Percentiles rank a stretch among this genome's conserved stretches.
These are phyloP conservation scores for Dromas ardeola DNA, from an alignment of 2,113 vertebrate genomes.

Conservation along the genomic window DNA sequence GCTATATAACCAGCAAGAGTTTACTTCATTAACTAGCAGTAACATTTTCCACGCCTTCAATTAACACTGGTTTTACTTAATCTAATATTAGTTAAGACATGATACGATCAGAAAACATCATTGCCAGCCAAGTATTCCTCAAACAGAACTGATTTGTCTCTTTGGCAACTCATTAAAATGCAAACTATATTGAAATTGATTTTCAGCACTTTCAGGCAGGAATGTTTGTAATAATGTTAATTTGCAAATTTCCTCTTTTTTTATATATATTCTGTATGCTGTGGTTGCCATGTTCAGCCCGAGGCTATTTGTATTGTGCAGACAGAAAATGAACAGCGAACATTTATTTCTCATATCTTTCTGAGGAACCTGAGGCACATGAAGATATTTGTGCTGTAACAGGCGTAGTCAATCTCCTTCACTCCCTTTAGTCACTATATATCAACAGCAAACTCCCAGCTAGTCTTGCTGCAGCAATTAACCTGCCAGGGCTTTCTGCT, in stretches of 20 bases:
- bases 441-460: constrained; percentile 78
- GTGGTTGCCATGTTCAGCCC: constrained; percentile 70
- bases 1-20: constrained; percentile 21
- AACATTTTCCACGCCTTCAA: constrained; percentile 70
- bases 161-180: constrained; percentile 79
- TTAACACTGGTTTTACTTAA: constrained; percentile 72
- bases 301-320: constrained; percentile 83
- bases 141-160: constrained; percentile 76
- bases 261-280: constrained; percentile 53
- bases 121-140: constrained; percentile 56
- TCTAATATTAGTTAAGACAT: constrained; percentile 63
- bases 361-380: constrained; percentile 79
- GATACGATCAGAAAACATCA: constrained; percentile 71
- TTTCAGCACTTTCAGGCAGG: constrained; percentile 77
- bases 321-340: constrained; percentile 81
- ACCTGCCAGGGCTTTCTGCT: constrained; percentile 78
- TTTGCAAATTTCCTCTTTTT: constrained; percentile 71
- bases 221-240: constrained; percentile 82
- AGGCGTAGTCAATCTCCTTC: constrained; percentile 79
- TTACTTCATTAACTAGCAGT: constrained; percentile 68
- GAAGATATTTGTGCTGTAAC: constrained; percentile 81
- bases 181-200: constrained; percentile 80
- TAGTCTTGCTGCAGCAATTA: constrained; percentile 81
- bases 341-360: constrained; percentile 84
- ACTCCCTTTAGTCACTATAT: constrained; percentile 75